A percentile compares a stretch with the other conserved stretches of the same genome.
Evolutionary conservation across 1,140 invertebrate species (phyloP).

Genomic region (Globodera ellingtonae): DNA sequence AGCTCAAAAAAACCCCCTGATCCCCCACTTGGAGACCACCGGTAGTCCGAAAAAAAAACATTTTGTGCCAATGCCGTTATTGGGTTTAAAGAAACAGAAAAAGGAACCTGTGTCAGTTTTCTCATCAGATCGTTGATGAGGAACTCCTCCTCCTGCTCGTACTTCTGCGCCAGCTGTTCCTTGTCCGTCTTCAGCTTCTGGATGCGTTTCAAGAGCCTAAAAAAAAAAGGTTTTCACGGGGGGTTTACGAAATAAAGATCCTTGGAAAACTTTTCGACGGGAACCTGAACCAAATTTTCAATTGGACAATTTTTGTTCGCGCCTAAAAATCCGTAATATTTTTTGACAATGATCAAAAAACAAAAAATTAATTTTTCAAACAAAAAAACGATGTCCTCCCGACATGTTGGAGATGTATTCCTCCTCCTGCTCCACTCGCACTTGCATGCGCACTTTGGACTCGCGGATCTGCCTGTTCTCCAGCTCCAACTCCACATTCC

Average conservation of each 20-base stretch:
- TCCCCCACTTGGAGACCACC: too few relatives aligned
- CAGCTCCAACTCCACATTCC: constrained; percentile 31
- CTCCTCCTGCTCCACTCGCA: constrained; percentile 44
- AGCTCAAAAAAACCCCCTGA: neutral
- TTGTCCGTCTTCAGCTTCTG: constrained; percentile 47
- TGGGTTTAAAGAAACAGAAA: neutral
- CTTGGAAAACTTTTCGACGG: too few relatives aligned
- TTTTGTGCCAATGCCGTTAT: too few relatives aligned
- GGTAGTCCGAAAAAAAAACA: too few relatives aligned
- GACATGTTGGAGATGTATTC: constrained; percentile 36
- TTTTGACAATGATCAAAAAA: too few relatives aligned
- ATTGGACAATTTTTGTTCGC: too few relatives aligned
- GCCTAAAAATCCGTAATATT: too few relatives aligned
- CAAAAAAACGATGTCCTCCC: neutral
- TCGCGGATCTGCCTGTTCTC: constrained; percentile 42
- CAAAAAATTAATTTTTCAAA: too few relatives aligned
- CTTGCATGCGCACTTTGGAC: constrained; percentile 44
- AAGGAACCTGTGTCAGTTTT: constrained; percentile 32
- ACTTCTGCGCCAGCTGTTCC: constrained; percentile 37
- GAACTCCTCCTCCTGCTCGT: constrained; percentile 45
- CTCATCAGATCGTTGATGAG: constrained; percentile 45
- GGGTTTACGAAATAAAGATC: too few relatives aligned
- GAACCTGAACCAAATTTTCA: too few relatives aligned
- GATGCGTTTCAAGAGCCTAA: constrained; percentile 35
- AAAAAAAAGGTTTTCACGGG: constrained; percentile 18